Percentiles rank a stretch among this genome's conserved stretches.
Evolutionary conservation across 2,888 invertebrate genomes (phyloP).

Genomic region (Dasysyrphus tricinctus): DNA sequence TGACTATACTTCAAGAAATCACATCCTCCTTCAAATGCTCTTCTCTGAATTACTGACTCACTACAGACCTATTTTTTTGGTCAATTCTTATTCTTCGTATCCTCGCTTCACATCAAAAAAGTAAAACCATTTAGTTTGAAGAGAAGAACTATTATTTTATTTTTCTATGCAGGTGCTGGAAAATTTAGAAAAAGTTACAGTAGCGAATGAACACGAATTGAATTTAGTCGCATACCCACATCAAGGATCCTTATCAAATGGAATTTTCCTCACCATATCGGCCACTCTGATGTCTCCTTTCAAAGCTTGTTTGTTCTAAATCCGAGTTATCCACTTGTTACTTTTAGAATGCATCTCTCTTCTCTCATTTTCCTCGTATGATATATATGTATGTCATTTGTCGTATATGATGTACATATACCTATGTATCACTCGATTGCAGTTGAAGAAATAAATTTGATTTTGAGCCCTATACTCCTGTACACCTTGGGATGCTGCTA

Average conservation of each 20-base stretch:
- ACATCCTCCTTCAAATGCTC: conserved; percentile 2
- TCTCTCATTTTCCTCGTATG: not conserved
- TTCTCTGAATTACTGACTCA: not conserved
- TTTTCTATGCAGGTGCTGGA: not conserved
- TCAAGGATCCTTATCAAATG: conserved; percentile 41
- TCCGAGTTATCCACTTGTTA: conserved; percentile 61
- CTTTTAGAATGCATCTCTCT: not conserved
- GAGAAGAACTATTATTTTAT: not conserved
- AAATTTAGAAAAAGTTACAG: conserved; percentile 39
- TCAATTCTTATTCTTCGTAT: not conserved
- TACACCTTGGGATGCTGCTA: conserved; percentile 2
- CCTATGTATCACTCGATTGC: not conserved
- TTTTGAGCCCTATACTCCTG: conserved; percentile 46
- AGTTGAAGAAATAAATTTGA: conserved; percentile 61
- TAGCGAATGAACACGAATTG: conserved; percentile 62
- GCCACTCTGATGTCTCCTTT: conserved; percentile 24
- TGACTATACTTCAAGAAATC: conserved; percentile 44
- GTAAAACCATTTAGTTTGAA: not conserved
- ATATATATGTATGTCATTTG: not conserved
- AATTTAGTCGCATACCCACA: conserved; percentile 51
- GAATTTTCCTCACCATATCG: conserved; percentile 19
- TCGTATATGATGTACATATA: not conserved
- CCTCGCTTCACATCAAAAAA: conserved; percentile 25
- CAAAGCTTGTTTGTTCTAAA: conserved; percentile 55
- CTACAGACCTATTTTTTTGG: not conserved